Percentiles rank a stretch among this genome's conserved stretches.
Evolutionary conservation across 2,113 vertebrate genomes (phyloP).

Genomic region (Sapayoa aenigma): DNA sequence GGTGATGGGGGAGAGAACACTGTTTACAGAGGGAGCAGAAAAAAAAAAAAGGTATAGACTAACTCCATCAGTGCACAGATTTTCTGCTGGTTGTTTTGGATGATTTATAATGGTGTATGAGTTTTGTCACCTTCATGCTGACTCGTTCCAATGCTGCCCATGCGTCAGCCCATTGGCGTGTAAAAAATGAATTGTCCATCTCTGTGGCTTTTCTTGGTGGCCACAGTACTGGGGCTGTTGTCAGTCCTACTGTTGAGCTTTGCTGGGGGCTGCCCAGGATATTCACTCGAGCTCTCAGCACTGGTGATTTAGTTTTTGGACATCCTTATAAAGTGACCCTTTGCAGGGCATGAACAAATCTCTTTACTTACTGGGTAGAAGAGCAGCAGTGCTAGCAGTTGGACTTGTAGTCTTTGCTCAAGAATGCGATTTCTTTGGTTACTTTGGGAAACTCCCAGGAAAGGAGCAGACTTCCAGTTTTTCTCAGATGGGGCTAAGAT

Average conservation of each 20-base stretch:
- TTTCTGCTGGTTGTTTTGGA: background rate
- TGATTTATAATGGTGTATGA: constrained; percentile 19
- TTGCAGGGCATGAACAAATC: background rate
- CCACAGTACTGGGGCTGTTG: background rate
- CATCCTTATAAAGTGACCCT: background rate
- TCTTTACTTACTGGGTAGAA: background rate
- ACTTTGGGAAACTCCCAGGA: background rate
- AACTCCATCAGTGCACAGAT: background rate
- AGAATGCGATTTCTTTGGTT: background rate
- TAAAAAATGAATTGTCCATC: constrained; percentile 32
- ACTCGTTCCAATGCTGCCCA: background rate
- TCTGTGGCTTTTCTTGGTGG: background rate
- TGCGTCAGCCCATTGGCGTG: background rate
- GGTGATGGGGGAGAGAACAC: background rate
- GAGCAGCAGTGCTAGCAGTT: background rate
- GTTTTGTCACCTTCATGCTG: constrained; percentile 36
- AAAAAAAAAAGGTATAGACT: background rate
- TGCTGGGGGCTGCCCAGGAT: fast-evolving
- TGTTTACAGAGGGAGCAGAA: background rate
- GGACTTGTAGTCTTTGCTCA: background rate
- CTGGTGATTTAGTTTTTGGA: background rate
- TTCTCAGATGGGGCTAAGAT: background rate
- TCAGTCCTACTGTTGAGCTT: background rate
- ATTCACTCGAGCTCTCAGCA: background rate
- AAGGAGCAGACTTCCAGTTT: background rate